Base-by-base conservation (phyloP, 2,113 vertebrate species). In the Phaethon lepturus region DNA sequence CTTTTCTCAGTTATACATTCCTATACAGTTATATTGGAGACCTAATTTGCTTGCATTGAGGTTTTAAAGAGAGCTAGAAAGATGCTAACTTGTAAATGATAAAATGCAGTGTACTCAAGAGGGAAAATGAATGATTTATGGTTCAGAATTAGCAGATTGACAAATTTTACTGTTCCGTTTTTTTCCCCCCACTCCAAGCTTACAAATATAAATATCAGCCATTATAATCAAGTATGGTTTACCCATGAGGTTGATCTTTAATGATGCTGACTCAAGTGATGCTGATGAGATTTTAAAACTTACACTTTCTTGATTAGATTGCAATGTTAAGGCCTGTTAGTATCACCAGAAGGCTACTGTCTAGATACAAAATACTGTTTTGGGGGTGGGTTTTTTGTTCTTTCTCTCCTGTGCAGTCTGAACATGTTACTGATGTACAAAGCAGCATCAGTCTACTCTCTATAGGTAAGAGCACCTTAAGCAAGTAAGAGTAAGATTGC, bases 241-340 rank as follows among this genome's bases (percentile, higher is more conserved):
- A 71, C 81, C 94, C 40, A 53, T 47, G 82, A 88, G 33, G 58
- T 33, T 97, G 77, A 87, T 96, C 86, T 94, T 89, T 93, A 95
- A 83, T 84, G 88, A 93, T 95, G 96, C 95, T 97, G 97, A 97
- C 64, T 98, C 94, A 96, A 95, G 63, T 72, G 45, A 79, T 84
- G 35, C 75, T 97, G 95, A 95, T 87, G 85, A 96, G 71, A 96
- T 91, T 95, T 74, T 83, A 96, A 93, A 77, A 45, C 38, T 67
- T 63, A 58, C 40, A 83, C 45, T 93, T 78, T 78, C 88, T 93
- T 97, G 95, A 98, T 98, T 97, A 97, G 86, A 82, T 81, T 11
- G 40, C 64, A 89, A 25, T 68, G 23, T 75, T 96, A 79, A 88
- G 13, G 53, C 15, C 67, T 49, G 2, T 77, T 72, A 56, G 17